phyloP scores from a whole-genome alignment of 2,113 vertebrate species.

The Gobiocypris rarus region DNA sequence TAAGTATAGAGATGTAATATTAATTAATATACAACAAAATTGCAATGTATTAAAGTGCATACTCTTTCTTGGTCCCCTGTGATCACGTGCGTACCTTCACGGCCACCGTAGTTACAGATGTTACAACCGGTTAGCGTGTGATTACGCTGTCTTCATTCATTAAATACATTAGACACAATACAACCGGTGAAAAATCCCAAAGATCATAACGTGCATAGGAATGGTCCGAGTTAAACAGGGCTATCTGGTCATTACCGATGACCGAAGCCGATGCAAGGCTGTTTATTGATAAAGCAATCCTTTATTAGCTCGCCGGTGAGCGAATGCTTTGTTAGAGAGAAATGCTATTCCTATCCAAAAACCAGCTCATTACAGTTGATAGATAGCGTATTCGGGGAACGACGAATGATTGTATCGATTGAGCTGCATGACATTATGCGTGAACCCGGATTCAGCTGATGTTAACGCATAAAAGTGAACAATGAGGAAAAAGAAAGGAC shows the following conservation, averaged over 20 bases:
- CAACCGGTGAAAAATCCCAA: neutral
- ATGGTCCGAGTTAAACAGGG: neutral
- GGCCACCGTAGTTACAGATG: constrained; percentile 50
- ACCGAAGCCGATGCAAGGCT: neutral
- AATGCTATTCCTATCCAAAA: constrained; percentile 2
- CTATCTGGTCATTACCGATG: neutral
- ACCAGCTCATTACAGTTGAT: neutral
- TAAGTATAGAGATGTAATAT: too few relatives aligned
- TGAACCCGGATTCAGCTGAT: neutral
- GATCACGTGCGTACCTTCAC: constrained; percentile 15
- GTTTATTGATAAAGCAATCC: constrained; percentile 16
- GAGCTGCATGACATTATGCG: neutral
- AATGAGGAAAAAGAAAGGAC: constrained; percentile 53
- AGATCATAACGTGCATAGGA: neutral
- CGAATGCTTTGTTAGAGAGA: constrained; percentile 46
- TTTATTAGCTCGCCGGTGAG: constrained; percentile 11
- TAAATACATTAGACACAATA: neutral
- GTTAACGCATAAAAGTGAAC: constrained; percentile 27
- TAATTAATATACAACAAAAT: neutral
- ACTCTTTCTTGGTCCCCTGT: neutral
- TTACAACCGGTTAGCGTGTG: neutral
- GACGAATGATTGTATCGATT: neutral
- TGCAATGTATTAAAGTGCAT: neutral
- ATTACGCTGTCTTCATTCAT: neutral
- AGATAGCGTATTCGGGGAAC: neutral